Evolutionary conservation across 2,113 vertebrate genomes (phyloP).

Genomic region (Dasyornis broadbenti): DNA sequence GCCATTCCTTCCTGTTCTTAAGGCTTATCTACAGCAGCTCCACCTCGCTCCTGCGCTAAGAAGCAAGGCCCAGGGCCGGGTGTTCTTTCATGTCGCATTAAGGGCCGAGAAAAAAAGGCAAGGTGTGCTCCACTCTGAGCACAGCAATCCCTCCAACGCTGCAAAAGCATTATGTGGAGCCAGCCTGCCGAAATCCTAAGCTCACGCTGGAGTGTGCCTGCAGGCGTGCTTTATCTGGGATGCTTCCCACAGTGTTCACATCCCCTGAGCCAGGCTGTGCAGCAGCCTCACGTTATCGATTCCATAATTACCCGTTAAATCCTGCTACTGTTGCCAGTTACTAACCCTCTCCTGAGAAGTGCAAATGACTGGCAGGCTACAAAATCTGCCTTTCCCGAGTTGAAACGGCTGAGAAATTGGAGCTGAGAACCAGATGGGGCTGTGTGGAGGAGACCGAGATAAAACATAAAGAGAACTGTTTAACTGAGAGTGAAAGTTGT

Average conservation of each 20-base stretch:
- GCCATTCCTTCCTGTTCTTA: not conserved
- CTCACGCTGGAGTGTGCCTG: not conserved
- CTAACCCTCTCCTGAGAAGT: not conserved
- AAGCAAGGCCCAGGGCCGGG: not conserved
- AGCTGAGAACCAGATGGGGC: conserved; percentile 54
- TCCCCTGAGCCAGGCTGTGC: conserved; percentile 13
- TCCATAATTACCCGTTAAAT: conserved; percentile 46
- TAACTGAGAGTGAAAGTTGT: conserved; percentile 46
- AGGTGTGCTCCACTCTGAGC: not conserved
- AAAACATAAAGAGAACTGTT: conserved; percentile 39
- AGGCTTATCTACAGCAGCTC: not conserved
- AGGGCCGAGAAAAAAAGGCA: not conserved
- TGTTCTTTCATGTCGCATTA: not conserved
- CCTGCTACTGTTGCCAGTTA: conserved; percentile 19
- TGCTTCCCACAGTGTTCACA: not conserved
- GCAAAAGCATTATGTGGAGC: not conserved
- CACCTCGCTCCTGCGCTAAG: not conserved
- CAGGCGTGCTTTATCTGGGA: not conserved
- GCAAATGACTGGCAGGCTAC: conserved; percentile 39
- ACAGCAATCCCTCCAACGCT: not conserved
- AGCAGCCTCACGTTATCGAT: conserved; percentile 21
- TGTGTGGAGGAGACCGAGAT: conserved; percentile 11
- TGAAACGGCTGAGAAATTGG: conserved; percentile 42
- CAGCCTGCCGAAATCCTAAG: not conserved
- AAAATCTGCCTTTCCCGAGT: not conserved